phyloP scores from a whole-genome alignment of 2,888 invertebrate genomes.

The Phymatocera aterrima region DNA sequence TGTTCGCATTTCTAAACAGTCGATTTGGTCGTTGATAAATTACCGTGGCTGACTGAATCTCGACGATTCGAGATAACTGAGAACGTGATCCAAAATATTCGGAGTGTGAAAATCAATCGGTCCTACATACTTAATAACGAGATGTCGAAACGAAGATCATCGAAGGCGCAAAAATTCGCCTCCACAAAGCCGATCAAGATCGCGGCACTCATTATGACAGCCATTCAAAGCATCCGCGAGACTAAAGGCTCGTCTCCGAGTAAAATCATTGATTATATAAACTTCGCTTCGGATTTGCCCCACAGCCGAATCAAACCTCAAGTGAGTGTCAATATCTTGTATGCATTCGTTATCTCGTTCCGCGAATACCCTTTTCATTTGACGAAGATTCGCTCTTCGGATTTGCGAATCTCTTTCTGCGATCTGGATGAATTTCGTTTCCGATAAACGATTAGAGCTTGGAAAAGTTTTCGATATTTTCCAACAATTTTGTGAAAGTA shows the following conservation, averaged over 20 bases:
- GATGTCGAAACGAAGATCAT: conserved; percentile 56
- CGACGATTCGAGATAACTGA: neutral
- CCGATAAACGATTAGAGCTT: neutral
- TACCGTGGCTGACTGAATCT: neutral
- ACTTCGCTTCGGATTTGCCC: conserved; percentile 59
- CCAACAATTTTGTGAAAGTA: conserved; percentile 1
- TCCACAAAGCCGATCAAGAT: conserved; percentile 61
- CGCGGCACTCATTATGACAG: conserved; percentile 64
- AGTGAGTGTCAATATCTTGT: conserved; percentile 52
- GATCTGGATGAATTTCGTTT: neutral
- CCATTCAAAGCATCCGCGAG: conserved; percentile 65
- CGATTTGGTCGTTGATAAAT: neutral
- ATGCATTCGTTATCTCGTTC: neutral
- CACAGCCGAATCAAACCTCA: conserved; percentile 61
- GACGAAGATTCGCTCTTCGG: neutral
- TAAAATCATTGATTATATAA: conserved; percentile 66
- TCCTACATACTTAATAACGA: neutral
- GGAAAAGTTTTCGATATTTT: neutral
- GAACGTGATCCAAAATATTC: neutral
- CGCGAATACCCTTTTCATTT: neutral
- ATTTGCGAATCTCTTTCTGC: neutral
- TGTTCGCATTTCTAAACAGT: neutral
- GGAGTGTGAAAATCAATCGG: neutral
- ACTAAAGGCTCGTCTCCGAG: conserved; percentile 63
- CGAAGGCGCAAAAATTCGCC: conserved; percentile 49